Base-by-base conservation (phyloP, 2,888 invertebrate genomes). In the Eueremaeus valkanovi region DNA sequence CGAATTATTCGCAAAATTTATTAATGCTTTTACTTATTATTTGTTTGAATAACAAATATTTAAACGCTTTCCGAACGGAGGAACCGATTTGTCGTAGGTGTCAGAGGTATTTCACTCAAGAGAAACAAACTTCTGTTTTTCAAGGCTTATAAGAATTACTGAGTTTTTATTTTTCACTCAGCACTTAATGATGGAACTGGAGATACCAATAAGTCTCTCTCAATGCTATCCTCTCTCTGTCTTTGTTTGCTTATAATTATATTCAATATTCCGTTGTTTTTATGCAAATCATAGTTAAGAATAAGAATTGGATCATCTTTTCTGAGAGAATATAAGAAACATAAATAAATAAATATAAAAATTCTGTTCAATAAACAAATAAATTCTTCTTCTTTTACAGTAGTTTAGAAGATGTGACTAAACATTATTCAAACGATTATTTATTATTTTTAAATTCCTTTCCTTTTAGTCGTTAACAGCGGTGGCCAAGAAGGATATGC, bases 181-280 rank as follows among this genome's bases (percentile, higher is more conserved):
- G 45, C 45, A 45, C 45, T 45, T n/a, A 21, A 55, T 21, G 55
- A 55, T 55, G 24, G 55, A 24, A 55, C 27, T 11, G 18, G 24
- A n/a, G 24, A 21, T 9, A 8, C 21, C 55, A 55, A 24, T 55
- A n/a, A 55, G 27, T 55, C 5, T 9, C 18, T 49, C 24, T 55
- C 55, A 55, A 55, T 55, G 55, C 27, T 55, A 55, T 55, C n/a
- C n/a, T n/a, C n/a, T n/a, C n/a, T n/a, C n/a, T n/a, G n/a, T 55
- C 55, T 55, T 55, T 55, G 55, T 55, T 55, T 55, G 55, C 16
- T 45, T 45, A 16, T 16, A 45, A 5, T 9, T 45, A 16, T 9
- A 2, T 45, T 55, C 24, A n/a, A n/a, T n/a, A n/a, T n/a, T n/a
- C n/a, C n/a, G n/a, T n/a, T n/a, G n/a, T n/a, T n/a, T n/a, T n/a